phyloP scores from a whole-genome alignment of 2,797 vertebrate genomes.

The Myotis daubentonii region DNA sequence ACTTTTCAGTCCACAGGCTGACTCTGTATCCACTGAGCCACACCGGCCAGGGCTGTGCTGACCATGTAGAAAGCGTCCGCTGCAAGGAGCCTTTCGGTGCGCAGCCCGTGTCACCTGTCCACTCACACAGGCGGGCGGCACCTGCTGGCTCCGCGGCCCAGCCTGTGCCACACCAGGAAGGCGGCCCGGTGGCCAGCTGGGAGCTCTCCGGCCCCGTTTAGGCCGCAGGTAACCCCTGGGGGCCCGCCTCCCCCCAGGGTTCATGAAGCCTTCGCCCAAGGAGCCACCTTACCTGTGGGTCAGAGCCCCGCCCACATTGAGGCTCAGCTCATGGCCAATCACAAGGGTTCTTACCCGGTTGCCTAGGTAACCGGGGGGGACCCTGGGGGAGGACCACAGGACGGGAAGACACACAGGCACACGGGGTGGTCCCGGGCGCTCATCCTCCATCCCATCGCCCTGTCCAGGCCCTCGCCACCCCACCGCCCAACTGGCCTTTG shows the following conservation, averaged over 20 bases:
- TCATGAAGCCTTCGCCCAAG: not conserved
- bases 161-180: not conserved
- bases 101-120: not conserved
- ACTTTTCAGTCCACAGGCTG: no score
- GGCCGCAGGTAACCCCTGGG: not conserved
- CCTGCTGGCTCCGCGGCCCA: not conserved
- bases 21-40: no score
- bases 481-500: not conserved
- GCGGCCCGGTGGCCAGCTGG: not conserved
- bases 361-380: constrained; percentile 50
- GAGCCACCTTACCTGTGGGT: not conserved
- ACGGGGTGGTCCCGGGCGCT: fast-evolving
- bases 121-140: no score
- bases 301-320: not conserved
- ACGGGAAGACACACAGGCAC: not conserved
- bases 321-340: constrained; percentile 31
- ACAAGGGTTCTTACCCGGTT: constrained; percentile 42
- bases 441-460: not conserved
- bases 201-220: not conserved
- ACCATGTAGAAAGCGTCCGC: not conserved
- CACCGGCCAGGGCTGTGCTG: no score
- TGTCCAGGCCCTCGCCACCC: not conserved
- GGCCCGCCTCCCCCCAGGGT: not conserved
- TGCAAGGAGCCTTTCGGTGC: not conserved
- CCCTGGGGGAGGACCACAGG: not conserved